These are phyloP conservation scores for Epinotia bilunana DNA, from an alignment of 2,888 invertebrate genomes.

Conservation along the genomic window DNA sequence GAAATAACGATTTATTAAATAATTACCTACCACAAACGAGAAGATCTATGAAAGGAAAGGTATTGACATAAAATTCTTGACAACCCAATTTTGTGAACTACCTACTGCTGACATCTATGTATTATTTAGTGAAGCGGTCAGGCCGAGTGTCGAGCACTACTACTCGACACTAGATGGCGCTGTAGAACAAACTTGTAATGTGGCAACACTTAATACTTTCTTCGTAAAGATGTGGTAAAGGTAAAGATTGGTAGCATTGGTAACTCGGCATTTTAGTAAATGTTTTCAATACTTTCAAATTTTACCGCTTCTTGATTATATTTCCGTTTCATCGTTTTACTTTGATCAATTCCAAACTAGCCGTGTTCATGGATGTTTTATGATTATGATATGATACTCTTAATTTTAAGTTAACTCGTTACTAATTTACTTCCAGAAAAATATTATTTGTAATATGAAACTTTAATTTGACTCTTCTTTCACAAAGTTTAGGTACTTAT, in stretches of 20 bases:
- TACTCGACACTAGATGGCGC: conserved; percentile 46
- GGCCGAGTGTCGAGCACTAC: background rate
- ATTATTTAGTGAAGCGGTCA: background rate
- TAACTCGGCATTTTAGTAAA: background rate
- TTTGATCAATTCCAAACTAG: background rate
- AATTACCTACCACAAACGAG: too few species aligned
- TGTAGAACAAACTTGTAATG: background rate
- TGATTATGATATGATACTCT: background rate
- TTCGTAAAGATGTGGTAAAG: background rate
- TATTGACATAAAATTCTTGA: too few species aligned
- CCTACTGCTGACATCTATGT: conserved; percentile 27
- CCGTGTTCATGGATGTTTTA: background rate
- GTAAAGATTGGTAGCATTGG: conserved; percentile 15
- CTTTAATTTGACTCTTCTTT: background rate
- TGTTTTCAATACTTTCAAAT: conserved; percentile 4
- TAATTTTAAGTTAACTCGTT: background rate
- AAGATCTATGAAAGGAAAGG: too few species aligned
- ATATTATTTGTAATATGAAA: background rate
- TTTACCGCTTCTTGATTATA: background rate
- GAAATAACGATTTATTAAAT: background rate
- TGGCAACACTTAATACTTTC: conserved; percentile 49
- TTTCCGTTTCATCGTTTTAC: background rate
- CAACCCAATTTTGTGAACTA: background rate
- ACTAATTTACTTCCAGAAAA: background rate
- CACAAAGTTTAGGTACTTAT: background rate